Percentiles rank a stretch among this genome's conserved stretches.
phyloP scores from a whole-genome alignment of 2,888 invertebrate genomes.

The Venustoraphidia nigricollis region DNA sequence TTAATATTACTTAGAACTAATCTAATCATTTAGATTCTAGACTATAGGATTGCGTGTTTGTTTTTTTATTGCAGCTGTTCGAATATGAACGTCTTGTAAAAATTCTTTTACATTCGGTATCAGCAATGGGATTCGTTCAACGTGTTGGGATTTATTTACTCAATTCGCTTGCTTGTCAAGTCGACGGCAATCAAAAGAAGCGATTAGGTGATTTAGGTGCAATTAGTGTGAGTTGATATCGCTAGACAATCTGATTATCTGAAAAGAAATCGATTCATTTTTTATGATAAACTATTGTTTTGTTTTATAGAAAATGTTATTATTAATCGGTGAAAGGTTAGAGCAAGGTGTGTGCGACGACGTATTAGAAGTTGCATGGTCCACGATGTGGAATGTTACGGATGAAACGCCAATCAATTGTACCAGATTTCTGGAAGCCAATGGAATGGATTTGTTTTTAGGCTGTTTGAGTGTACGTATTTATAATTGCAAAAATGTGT shows the following conservation, averaged over 20 bases:
- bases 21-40: no score
- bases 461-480: constrained; percentile 64
- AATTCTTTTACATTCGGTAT: constrained; percentile 67
- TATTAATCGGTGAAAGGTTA: constrained; percentile 69
- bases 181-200: constrained; percentile 83
- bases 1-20: no score
- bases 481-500: neutral
- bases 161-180: constrained; percentile 92
- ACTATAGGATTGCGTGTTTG: neutral
- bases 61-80: constrained; percentile 49
- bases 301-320: constrained; percentile 61
- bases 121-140: constrained; percentile 78
- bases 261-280: neutral
- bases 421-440: constrained; percentile 69
- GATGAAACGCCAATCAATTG: constrained; percentile 95
- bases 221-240: constrained; percentile 44
- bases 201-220: constrained; percentile 84
- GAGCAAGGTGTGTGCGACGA: constrained; percentile 74
- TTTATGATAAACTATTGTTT: constrained; percentile 1
- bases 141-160: constrained; percentile 87
- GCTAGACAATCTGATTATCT: neutral
- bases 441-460: constrained; percentile 83
- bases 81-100: constrained; percentile 77
- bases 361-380: constrained; percentile 95
- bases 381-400: constrained; percentile 97